A percentile compares a stretch with the other conserved stretches of the same genome.
Evolutionary conservation across 2,888 invertebrate genomes (phyloP).

Genomic region (Polymixis lichenea): DNA sequence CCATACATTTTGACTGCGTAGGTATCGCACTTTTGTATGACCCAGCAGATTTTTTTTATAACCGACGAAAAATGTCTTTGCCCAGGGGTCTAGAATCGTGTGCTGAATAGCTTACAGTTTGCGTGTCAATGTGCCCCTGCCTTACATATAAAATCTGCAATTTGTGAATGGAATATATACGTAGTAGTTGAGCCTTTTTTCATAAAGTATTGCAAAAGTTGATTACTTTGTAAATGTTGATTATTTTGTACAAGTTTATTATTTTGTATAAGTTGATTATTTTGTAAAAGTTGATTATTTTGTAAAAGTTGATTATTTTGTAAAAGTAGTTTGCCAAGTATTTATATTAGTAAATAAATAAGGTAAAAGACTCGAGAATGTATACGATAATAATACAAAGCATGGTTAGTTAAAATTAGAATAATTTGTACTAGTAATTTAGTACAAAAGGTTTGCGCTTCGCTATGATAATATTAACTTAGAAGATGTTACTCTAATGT

Average conservation of each 20-base stretch:
- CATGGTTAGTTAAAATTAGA: neutral
- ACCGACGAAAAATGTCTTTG: neutral
- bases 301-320: neutral
- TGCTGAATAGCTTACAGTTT: neutral
- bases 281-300: neutral
- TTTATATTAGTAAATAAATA: neutral
- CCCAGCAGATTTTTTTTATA: neutral
- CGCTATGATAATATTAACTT: neutral
- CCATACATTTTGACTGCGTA: no score
- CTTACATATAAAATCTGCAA: constrained; percentile 22
- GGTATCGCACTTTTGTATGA: no score
- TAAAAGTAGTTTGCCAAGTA: neutral
- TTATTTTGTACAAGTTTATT: neutral
- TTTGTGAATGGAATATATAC: constrained; percentile 9
- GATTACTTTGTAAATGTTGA: neutral
- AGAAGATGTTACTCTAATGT: no score
- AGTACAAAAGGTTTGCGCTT: neutral
- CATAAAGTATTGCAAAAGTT: neutral
- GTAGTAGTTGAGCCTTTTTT: neutral
- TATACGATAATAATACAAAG: neutral
- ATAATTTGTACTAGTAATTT: neutral
- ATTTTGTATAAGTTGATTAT: neutral
- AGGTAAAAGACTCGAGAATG: neutral
- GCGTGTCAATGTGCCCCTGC: neutral
- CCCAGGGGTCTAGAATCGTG: neutral